Base-by-base conservation (phyloP, 2,888 invertebrate genomes). In the Drosophila birchii region DNA sequence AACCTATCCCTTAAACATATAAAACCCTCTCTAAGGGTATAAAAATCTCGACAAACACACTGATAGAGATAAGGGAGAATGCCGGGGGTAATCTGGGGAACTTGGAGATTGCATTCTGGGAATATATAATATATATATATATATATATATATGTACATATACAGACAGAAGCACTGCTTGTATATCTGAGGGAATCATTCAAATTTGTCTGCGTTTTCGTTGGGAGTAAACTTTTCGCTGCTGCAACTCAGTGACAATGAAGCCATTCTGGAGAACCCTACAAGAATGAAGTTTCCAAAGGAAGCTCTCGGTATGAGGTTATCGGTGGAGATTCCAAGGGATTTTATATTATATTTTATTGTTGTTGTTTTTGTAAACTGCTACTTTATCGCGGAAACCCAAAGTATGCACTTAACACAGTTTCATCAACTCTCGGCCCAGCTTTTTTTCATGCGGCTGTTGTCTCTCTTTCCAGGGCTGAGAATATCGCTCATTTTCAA, bases 401-500 rank as follows among this genome's bases (percentile, higher is more conserved):
- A 55, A 53, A 56, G 74, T 63, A 72, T 79, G 78, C 87, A 86
- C 83, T 83, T 83, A 84, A 84, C 83, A 83, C 87, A 86, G 68
- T 83, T 83, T 79, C 78, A 75, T 39, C 59, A 44, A 56, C 55
- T 66, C 67, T 36, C 43, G 26, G 8, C 41, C 18, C 67, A 34
- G 26, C 14, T n/a, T 23, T 47, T 29, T 47, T n/a, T n/a, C n/a
- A 8, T 29, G 29, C 8, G 29, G 1, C 29, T 29, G 29, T 55
- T 54, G 56, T 45, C 41, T 47, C 49, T 47, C 53, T 54, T 63
- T 67, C 76, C 45, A 51, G 55, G 53, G 59, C 34, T 75, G 76
- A 81, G 78, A 78, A 85, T 76, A 80, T 83, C 88, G 88, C 86
- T 89, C 86, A 79, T 75, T 89, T 89, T 89, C 86, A 86, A 86